Conservation (phyloP, 2,888 invertebrate genomes). For the Biston stratarius region DNA sequence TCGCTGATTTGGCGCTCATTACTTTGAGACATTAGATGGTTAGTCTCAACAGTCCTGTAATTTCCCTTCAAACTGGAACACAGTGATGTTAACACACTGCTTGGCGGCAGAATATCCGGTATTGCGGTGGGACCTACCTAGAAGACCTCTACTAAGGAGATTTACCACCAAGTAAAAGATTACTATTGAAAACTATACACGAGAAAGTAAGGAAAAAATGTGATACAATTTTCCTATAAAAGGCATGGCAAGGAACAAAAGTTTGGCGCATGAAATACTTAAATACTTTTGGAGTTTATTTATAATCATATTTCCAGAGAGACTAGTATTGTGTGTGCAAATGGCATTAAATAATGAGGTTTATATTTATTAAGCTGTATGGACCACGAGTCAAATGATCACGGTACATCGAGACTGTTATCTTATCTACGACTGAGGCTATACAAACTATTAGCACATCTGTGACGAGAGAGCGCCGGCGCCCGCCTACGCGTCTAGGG, state of each 20-base stretch:
- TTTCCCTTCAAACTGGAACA: no score
- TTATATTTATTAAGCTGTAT: conserved; percentile 30
- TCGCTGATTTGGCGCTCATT: no score
- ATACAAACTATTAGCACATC: conserved; percentile 29
- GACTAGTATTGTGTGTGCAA: no score
- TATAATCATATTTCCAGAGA: not conserved
- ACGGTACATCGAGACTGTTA: conserved; percentile 24
- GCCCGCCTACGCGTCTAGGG: conserved; percentile 58
- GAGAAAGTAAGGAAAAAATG: not conserved
- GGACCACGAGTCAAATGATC: conserved; percentile 27
- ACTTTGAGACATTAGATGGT: no score
- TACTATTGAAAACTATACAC: not conserved
- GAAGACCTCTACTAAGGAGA: no score
- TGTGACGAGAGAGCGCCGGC: conserved; percentile 46
- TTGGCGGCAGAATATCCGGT: no score
- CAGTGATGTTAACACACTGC: no score
- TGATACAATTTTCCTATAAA: not conserved
- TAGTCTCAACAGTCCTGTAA: no score
- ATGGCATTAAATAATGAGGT: conserved; percentile 8
- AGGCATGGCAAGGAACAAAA: no score
- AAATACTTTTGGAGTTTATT: not conserved
- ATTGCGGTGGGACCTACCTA: no score
- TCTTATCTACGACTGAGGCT: conserved; percentile 15
- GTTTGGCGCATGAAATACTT: not conserved
- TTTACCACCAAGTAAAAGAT: no score